Conservation (phyloP, 2,888 invertebrate genomes). For the Terebella lapidaria region DNA sequence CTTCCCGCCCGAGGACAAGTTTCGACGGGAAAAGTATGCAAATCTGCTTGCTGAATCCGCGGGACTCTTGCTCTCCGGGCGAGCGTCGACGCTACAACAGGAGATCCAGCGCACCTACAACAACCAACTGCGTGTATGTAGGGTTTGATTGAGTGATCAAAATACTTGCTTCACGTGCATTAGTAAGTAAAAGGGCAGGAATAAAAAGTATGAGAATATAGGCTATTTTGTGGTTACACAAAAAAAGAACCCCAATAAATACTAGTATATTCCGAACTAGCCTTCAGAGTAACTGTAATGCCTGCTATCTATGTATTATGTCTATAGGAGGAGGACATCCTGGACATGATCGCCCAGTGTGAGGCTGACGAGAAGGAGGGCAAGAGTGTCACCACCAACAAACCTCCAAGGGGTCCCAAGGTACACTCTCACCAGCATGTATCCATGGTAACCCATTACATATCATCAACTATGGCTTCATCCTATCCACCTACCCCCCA, state of each 20-base stretch:
- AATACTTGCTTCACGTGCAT: neutral
- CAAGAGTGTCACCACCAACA: constrained; percentile 12
- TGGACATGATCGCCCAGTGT: constrained; percentile 49
- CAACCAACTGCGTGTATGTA: constrained; percentile 40
- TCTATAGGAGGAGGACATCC: constrained; percentile 46
- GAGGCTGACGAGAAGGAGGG: constrained; percentile 45
- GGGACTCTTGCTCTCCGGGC: constrained; percentile 38
- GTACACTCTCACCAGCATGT: constrained; percentile 6
- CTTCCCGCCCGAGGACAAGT: constrained; percentile 50
- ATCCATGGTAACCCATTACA: neutral
- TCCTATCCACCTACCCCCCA: neutral
- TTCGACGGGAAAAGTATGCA: constrained; percentile 42
- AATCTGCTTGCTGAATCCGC: constrained; percentile 39
- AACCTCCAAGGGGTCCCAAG: constrained; percentile 36
- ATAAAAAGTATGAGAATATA: neutral
- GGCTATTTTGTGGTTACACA: too few species aligned
- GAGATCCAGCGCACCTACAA: constrained; percentile 46
- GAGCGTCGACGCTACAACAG: constrained; percentile 40
- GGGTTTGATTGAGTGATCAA: neutral
- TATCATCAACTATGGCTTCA: neutral
- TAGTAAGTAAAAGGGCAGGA: neutral
- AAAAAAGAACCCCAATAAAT: too few species aligned
- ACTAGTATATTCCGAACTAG: too few species aligned
- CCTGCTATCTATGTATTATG: neutral
- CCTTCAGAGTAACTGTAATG: neutral